These are phyloP conservation scores for Carpatolechia fugitivella DNA, from an alignment of 2,888 invertebrate species.

Conservation along the genomic window DNA sequence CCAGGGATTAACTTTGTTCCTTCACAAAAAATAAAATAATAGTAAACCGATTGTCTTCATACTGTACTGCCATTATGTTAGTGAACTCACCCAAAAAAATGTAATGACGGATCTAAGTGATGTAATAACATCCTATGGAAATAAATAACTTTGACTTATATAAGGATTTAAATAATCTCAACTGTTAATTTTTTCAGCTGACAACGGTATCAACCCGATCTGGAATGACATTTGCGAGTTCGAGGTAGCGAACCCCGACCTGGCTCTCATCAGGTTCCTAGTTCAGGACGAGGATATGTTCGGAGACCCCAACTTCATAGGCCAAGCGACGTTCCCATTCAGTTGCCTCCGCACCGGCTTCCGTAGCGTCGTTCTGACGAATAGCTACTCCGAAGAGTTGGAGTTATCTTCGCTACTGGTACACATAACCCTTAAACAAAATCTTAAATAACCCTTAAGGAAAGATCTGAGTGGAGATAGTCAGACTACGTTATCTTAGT, in stretches of 20 bases:
- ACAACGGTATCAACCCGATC: slow-evolving; percentile 95
- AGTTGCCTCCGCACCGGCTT: slow-evolving; percentile 90
- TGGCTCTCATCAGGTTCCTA: slow-evolving; percentile 91
- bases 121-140: too few relatives aligned
- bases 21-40: too few relatives aligned
- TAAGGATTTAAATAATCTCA: too few relatives aligned
- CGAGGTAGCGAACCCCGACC: slow-evolving; percentile 87
- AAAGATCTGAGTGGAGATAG: neutral
- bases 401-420: slow-evolving; percentile 94
- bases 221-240: slow-evolving; percentile 95
- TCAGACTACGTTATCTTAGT: too few relatives aligned
- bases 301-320: slow-evolving; percentile 95
- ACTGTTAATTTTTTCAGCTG: slow-evolving; percentile 81
- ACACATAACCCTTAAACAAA: slow-evolving; percentile 63
- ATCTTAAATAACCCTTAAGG: neutral
- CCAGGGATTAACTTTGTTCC: too few relatives aligned
- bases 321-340: slow-evolving; percentile 96
- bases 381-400: slow-evolving; percentile 94
- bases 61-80: too few relatives aligned
- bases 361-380: slow-evolving; percentile 93
- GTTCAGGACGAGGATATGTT: slow-evolving; percentile 98
- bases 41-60: too few relatives aligned
- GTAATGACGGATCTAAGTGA: too few relatives aligned
- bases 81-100: too few relatives aligned
- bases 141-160: too few relatives aligned